Evolutionary conservation across 2,797 vertebrate genomes (phyloP).

Genomic region (Austrolebias charrua): DNA sequence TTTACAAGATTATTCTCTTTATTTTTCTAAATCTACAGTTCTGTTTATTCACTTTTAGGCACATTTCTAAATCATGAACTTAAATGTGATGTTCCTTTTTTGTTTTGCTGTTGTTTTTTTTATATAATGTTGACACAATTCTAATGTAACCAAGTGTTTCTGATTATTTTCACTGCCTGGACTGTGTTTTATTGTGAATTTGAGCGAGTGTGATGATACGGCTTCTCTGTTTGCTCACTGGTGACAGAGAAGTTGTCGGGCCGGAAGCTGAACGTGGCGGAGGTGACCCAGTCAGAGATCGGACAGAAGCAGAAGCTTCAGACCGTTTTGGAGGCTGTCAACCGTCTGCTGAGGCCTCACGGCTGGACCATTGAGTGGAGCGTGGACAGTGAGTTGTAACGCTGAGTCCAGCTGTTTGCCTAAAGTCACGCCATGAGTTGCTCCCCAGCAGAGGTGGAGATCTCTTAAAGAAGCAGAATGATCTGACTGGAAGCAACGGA

Average conservation of each 20-base stretch:
- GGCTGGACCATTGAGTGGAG: constrained; percentile 92
- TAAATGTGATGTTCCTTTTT: not conserved
- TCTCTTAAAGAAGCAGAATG: no score
- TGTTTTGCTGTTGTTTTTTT: not conserved
- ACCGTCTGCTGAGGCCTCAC: constrained; percentile 86
- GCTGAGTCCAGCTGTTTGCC: not conserved
- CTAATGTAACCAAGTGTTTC: not conserved
- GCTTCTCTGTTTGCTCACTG: not conserved
- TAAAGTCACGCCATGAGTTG: no score
- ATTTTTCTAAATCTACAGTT: constrained; percentile 1
- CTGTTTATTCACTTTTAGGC: not conserved
- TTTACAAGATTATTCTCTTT: constrained; percentile 10
- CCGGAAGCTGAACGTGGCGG: constrained; percentile 92
- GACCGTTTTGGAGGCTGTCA: constrained; percentile 91
- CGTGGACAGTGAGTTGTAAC: constrained; percentile 87
- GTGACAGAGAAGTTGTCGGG: constrained; percentile 87
- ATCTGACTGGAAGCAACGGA: no score
- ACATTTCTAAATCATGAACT: not conserved
- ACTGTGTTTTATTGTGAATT: not conserved
- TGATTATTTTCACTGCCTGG: not conserved
- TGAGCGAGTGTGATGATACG: not conserved
- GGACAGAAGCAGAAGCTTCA: constrained; percentile 97
- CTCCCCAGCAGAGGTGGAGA: no score
- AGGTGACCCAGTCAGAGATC: constrained; percentile 96
- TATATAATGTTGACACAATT: not conserved